These are phyloP conservation scores for Dasysyrphus tricinctus DNA, from an alignment of 2,888 invertebrate genomes.

Conservation along the genomic window DNA sequence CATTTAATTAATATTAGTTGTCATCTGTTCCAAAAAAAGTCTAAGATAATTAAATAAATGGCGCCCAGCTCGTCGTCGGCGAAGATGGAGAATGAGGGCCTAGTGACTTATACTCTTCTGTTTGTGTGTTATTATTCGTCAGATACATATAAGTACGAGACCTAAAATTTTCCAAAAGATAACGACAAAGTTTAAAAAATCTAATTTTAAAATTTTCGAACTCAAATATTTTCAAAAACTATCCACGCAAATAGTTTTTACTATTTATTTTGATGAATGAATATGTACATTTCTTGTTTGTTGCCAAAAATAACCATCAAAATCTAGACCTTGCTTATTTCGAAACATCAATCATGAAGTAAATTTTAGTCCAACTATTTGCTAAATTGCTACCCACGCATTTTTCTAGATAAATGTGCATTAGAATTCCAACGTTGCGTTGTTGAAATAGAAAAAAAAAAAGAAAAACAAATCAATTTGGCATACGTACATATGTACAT, in stretches of 20 bases:
- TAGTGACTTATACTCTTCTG: too few species aligned
- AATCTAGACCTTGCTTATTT: slow-evolving; percentile 7
- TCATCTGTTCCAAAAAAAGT: too few species aligned
- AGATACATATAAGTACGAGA: too few species aligned
- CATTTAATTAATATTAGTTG: too few species aligned
- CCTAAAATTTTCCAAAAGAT: too few species aligned
- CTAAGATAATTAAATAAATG: too few species aligned
- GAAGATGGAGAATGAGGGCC: too few species aligned
- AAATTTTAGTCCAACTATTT: slow-evolving; percentile 31
- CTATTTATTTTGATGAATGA: slow-evolving; percentile 23
- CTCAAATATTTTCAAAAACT: neutral
- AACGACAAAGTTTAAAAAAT: too few species aligned
- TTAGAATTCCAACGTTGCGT: slow-evolving; percentile 42
- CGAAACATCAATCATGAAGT: slow-evolving; percentile 15
- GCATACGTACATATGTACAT: slow-evolving; percentile 39
- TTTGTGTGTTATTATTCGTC: too few species aligned
- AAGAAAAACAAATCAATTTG: slow-evolving; percentile 6
- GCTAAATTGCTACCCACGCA: slow-evolving; percentile 21
- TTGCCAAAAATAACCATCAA: slow-evolving; percentile 21
- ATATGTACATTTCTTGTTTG: neutral
- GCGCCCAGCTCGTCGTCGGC: too few species aligned
- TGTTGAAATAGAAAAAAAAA: slow-evolving; percentile 20
- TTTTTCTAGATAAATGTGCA: neutral
- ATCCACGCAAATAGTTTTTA: neutral
- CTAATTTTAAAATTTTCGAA: neutral